Percentiles rank a stretch among this genome's conserved stretches.
phyloP scores from a whole-genome alignment of 2,888 invertebrate genomes.

The Galerucella pusilla region DNA sequence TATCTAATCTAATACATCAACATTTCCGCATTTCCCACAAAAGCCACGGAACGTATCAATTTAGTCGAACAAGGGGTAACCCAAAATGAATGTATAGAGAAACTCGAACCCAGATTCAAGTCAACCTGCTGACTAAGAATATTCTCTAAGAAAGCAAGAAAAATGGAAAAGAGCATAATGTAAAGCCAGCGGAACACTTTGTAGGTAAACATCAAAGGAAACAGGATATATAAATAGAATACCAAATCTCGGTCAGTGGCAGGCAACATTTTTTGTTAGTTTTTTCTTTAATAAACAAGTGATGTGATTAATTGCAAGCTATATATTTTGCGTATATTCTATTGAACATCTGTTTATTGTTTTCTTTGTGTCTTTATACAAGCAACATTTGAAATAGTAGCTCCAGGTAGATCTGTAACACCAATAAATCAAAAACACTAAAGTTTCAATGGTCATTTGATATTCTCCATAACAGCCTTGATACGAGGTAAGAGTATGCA shows the following conservation, averaged over 20 bases:
- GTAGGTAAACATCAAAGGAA: slow-evolving; percentile 59
- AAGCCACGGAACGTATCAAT: slow-evolving; percentile 20
- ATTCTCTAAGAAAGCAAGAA: slow-evolving; percentile 43
- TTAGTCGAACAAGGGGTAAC: slow-evolving; percentile 15
- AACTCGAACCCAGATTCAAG: slow-evolving; percentile 16
- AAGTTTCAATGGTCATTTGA: no score
- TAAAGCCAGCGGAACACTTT: slow-evolving; percentile 48
- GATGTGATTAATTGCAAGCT: neutral
- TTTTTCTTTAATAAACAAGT: neutral
- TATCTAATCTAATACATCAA: slow-evolving; percentile 18
- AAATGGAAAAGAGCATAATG: slow-evolving; percentile 46
- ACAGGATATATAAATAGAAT: slow-evolving; percentile 59
- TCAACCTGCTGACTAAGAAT: slow-evolving; percentile 49
- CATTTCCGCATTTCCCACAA: slow-evolving; percentile 11
- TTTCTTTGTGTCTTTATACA: no score
- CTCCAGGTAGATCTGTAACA: no score
- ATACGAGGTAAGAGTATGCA: no score
- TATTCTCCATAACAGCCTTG: no score
- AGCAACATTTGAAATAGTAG: no score
- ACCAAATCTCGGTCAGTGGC: slow-evolving; percentile 57
- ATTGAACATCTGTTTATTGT: no score
- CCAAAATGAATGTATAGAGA: slow-evolving; percentile 6
- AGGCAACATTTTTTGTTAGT: neutral
- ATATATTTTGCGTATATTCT: neutral
- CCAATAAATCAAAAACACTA: no score